Evolutionary conservation across 2,888 invertebrate genomes (phyloP).

Genomic region (Zygogramma bicolorata): DNA sequence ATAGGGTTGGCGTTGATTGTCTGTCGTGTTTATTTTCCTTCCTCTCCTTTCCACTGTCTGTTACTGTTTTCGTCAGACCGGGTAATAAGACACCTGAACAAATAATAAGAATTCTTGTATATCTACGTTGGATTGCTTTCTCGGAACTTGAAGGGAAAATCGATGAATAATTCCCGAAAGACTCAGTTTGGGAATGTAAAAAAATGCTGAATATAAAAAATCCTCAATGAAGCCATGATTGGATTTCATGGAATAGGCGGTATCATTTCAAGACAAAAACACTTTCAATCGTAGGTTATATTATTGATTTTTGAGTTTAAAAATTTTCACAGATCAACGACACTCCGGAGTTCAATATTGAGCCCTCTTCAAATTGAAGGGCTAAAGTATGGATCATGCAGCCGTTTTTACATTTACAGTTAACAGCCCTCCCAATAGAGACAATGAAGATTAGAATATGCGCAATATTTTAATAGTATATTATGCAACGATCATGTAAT

Average conservation of each 20-base stretch:
- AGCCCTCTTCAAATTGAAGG: too few relatives aligned
- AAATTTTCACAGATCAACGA: too few relatives aligned
- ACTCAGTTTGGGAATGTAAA: background rate
- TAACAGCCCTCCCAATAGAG: too few relatives aligned
- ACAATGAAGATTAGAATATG: too few relatives aligned
- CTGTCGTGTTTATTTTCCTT: conserved; percentile 48
- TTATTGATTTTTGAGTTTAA: too few relatives aligned
- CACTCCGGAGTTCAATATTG: too few relatives aligned
- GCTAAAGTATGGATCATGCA: too few relatives aligned
- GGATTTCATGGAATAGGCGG: background rate
- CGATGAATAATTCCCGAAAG: conserved; percentile 3
- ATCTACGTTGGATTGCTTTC: conserved; percentile 30
- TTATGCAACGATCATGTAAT: too few relatives aligned
- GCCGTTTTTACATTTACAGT: too few relatives aligned
- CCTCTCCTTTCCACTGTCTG: conserved; percentile 40
- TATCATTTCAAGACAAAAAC: too few relatives aligned
- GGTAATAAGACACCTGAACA: conserved; percentile 53
- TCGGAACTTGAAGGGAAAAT: conserved; percentile 33
- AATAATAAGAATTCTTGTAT: conserved; percentile 43
- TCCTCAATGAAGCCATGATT: background rate
- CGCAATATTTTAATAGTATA: too few relatives aligned
- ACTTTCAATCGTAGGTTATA: too few relatives aligned
- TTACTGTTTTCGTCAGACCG: conserved; percentile 49
- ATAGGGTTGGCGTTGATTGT: conserved; percentile 46
- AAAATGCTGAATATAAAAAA: background rate